These are phyloP conservation scores for Scaptomyza tumidula DNA, from an alignment of 2,888 invertebrate genomes.

Conservation along the genomic window DNA sequence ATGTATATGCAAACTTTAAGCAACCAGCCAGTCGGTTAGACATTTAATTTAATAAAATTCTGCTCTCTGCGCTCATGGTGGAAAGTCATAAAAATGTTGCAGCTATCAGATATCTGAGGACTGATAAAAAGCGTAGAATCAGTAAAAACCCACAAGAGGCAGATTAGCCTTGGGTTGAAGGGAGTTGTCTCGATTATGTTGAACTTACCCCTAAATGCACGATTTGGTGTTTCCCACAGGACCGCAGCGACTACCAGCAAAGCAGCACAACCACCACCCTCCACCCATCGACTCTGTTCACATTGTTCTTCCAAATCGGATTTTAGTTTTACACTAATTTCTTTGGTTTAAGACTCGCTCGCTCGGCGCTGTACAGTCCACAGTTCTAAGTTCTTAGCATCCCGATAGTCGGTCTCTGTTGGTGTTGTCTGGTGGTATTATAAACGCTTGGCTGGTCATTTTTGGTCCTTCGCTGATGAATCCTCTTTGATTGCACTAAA, in stretches of 20 bases:
- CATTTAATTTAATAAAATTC: constrained; percentile 60
- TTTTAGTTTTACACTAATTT: constrained; percentile 84
- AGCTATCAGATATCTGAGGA: constrained; percentile 69
- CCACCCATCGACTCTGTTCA: constrained; percentile 54
- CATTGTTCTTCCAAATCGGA: constrained; percentile 83
- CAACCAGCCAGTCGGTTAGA: constrained; percentile 10
- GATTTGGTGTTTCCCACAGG: constrained; percentile 67
- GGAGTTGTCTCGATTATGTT: constrained; percentile 22
- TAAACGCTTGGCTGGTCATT: constrained; percentile 38
- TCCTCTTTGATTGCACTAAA: constrained; percentile 81
- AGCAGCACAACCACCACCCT: constrained; percentile 14
- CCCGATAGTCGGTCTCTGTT: constrained; percentile 8
- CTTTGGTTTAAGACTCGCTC: constrained; percentile 80
- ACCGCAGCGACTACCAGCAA: constrained; percentile 22
- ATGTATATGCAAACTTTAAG: constrained; percentile 69
- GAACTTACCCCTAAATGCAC: constrained; percentile 63
- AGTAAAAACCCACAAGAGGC: constrained; percentile 68
- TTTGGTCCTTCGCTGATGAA: constrained; percentile 74
- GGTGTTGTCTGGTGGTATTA: constrained; percentile 55
- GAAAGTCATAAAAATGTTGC: constrained; percentile 71
- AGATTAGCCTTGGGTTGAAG: constrained; percentile 56
- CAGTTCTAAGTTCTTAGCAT: constrained; percentile 23
- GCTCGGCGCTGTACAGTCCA: constrained; percentile 24
- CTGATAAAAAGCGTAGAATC: constrained; percentile 74
- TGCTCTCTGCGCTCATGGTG: constrained; percentile 32